phyloP scores from a whole-genome alignment of 2,113 vertebrate genomes.

The Corythornis vintsioides region DNA sequence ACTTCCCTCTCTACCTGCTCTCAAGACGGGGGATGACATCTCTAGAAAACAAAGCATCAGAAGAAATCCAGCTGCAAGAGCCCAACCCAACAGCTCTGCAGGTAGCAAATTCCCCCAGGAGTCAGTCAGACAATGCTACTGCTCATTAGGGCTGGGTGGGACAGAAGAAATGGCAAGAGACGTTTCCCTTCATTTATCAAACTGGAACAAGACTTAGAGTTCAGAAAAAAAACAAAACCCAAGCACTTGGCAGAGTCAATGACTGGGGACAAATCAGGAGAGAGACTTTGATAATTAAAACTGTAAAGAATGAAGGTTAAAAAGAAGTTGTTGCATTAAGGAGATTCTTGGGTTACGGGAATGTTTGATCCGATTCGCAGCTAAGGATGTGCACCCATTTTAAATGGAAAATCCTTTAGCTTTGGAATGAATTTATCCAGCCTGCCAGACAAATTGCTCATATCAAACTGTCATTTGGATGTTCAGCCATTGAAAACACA shows the following conservation, averaged over 20 bases:
- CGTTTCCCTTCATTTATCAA: constrained; percentile 60
- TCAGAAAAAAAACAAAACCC: background rate
- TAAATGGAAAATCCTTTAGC: constrained; percentile 65
- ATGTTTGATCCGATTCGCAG: background rate
- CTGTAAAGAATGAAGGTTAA: constrained; percentile 14
- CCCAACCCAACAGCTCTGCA: constrained; percentile 9
- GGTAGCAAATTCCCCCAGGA: constrained; percentile 47
- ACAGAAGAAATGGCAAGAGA: constrained; percentile 54
- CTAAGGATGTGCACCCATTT: constrained; percentile 52
- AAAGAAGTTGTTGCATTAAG: constrained; percentile 47
- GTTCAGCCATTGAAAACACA: constrained; percentile 55
- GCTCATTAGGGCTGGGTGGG: constrained; percentile 59
- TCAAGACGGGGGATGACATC: background rate
- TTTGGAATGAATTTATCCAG: constrained; percentile 59
- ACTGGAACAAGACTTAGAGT: constrained; percentile 29
- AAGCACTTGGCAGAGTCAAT: constrained; percentile 11
- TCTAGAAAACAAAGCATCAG: background rate
- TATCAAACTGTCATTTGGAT: constrained; percentile 61
- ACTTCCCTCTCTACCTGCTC: background rate
- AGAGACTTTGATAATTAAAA: constrained; percentile 33
- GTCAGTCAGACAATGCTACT: constrained; percentile 30
- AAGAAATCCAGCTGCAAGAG: background rate
- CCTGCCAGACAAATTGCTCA: constrained; percentile 55
- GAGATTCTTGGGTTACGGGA: constrained; percentile 19
- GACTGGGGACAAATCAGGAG: constrained; percentile 39